Evolutionary conservation across 2,113 vertebrate genomes (phyloP).

Genomic region (Gymnocephalus cernua): DNA sequence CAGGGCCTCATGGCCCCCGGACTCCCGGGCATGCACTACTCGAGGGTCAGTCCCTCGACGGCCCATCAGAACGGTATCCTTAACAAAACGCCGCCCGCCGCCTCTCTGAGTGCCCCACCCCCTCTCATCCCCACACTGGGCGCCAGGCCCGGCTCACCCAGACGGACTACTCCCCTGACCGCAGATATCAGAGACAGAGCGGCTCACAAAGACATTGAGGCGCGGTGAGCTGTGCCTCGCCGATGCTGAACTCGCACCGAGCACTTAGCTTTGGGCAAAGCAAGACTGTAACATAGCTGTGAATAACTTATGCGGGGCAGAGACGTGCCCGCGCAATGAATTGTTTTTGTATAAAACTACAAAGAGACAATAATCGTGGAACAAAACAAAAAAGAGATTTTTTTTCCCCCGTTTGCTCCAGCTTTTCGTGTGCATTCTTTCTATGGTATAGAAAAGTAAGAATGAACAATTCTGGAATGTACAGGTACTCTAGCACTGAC

Average conservation of each 20-base stretch:
- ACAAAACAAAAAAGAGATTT: constrained; percentile 67
- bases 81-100: constrained; percentile 94
- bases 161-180: constrained; percentile 95
- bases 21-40: constrained; percentile 97
- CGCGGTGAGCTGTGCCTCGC: constrained; percentile 87
- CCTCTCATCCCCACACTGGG: constrained; percentile 95
- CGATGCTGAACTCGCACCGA: constrained; percentile 77
- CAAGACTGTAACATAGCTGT: constrained; percentile 83
- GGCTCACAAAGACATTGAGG: constrained; percentile 97
- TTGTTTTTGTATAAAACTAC: constrained; percentile 78
- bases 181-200: constrained; percentile 95
- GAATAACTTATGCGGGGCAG: constrained; percentile 77
- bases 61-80: constrained; percentile 94
- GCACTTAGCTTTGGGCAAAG: constrained; percentile 81
- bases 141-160: constrained; percentile 89
- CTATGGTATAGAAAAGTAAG: constrained; percentile 84
- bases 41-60: constrained; percentile 91
- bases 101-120: constrained; percentile 95
- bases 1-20: constrained; percentile 90
- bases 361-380: constrained; percentile 64
- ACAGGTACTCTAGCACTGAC: constrained; percentile 76
- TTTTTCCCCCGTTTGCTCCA: constrained; percentile 85
- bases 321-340: constrained; percentile 45
- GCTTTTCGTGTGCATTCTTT: constrained; percentile 81
- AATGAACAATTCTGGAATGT: constrained; percentile 73